Evolutionary conservation across 2,113 vertebrate genomes (phyloP).

Genomic region (Lepus timidus): DNA sequence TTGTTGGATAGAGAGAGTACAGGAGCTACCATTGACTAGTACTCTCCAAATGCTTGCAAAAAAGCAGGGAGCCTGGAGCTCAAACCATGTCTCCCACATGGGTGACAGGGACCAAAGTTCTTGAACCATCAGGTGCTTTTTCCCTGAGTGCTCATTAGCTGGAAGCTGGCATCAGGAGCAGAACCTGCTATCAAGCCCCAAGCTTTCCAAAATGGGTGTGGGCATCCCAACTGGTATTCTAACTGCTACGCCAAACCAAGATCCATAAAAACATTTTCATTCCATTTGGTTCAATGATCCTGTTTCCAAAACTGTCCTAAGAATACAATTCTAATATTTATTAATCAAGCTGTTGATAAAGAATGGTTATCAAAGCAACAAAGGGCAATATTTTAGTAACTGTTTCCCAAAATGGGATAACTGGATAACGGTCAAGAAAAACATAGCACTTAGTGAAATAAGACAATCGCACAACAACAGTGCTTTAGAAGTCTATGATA

Average conservation of each 20-base stretch:
- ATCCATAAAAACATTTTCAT: background rate
- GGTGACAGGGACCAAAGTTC: no score
- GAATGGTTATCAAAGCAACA: background rate
- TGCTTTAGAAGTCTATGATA: background rate
- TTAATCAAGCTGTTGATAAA: conserved; percentile 32
- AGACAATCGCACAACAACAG: background rate
- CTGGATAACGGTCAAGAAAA: background rate
- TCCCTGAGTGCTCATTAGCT: no score
- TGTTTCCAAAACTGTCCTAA: conserved; percentile 31
- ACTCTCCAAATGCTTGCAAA: no score
- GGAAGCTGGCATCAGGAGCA: no score
- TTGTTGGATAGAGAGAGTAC: no score
- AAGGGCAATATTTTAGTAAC: background rate
- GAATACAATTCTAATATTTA: background rate
- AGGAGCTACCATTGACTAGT: no score
- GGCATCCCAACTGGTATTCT: no score
- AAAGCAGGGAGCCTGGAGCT: no score
- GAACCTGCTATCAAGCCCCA: no score
- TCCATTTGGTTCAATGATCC: background rate
- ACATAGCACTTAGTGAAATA: background rate
- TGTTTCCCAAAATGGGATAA: background rate
- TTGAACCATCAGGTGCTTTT: no score
- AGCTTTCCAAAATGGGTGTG: no score
- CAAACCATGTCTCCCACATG: no score
- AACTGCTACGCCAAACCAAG: background rate